These are phyloP conservation scores for Petroica traversi DNA, from an alignment of 2,113 vertebrate genomes.

Conservation along the genomic window DNA sequence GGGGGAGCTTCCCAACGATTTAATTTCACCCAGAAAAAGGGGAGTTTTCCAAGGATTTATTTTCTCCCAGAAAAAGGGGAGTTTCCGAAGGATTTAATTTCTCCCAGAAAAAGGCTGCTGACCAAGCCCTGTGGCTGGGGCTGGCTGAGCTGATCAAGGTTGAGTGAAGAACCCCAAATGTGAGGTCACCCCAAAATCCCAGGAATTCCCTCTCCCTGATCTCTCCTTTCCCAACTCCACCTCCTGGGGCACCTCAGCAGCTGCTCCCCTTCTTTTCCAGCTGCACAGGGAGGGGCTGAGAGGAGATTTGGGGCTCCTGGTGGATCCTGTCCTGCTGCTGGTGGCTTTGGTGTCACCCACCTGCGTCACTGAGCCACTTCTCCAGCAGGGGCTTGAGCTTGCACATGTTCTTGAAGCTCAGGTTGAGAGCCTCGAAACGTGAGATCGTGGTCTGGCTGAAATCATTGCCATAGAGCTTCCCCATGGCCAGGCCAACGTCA, in stretches of 20 bases:
- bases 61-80: too few species aligned
- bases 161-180: not conserved
- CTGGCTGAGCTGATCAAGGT: not conserved
- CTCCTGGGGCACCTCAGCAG: not conserved
- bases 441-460: slow-evolving; percentile 99
- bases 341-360: slow-evolving; percentile 51
- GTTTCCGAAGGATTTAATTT: too few species aligned
- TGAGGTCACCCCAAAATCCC: not conserved
- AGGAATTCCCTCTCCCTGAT: not conserved
- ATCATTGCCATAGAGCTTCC: slow-evolving; percentile 96
- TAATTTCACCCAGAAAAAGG: too few species aligned
- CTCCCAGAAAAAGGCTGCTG: too few species aligned
- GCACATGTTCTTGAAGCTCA: slow-evolving; percentile 99
- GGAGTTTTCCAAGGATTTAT: too few species aligned
- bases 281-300: too few species aligned
- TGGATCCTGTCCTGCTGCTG: not conserved
- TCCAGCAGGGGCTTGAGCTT: slow-evolving; percentile 97
- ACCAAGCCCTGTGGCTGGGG: not conserved
- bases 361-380: slow-evolving; percentile 97
- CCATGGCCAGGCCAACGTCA: slow-evolving; percentile 96
- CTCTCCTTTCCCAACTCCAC: not conserved
- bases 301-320: not conserved
- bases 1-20: too few species aligned
- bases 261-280: not conserved
- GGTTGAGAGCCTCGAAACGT: slow-evolving; percentile 94